Base-by-base conservation (phyloP, 2,888 invertebrate genomes). In the Andrena fulva region DNA sequence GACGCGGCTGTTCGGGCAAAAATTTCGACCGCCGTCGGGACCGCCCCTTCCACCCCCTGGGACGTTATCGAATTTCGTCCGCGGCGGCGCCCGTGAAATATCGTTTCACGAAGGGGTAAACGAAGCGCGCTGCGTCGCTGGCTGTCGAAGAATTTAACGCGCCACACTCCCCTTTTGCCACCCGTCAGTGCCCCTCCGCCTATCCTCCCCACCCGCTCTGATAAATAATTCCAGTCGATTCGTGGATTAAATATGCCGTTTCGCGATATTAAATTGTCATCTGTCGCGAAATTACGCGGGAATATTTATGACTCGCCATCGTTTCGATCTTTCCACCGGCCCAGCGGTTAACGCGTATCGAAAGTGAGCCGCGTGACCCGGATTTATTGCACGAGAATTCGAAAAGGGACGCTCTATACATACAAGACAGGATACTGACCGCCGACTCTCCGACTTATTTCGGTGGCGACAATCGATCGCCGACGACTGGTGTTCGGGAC, bases 181-280 rank as follows among this genome's bases (percentile, higher is more conserved):
- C 42, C 42, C 42, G 4, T 42, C 42, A 16, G 2, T 42, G 4
- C 59, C 1, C 0, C 2, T 0, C 6, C 1, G 1, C 4, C 0
- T n/a, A 4, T 0, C n/a, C 16, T 8, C 54, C 24, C 8, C 2
- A 1, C 6, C 20, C 1, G 42, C 16, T 8, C 12, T 62, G 60
- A 68, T 80, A 80, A 80, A 82, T 74, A 74, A 82, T 80, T 68
- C 67, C 50, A 7, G 31, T 35, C 67, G 63, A 75, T 54, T 63
- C 20, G 35, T 42, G 42, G 69, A 80, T 82, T 67, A 80, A 82
- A 63, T 68, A 71, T 67, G 60, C 62, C 73, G 83, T 50, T 56
- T 70, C 74, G 62, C 66, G 70, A 81, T 71, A 81, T 83, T 81
- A 73, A 83, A 83, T 81, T 81, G 80, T 77, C 70, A 70, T 70